Evolutionary conservation across 2,797 vertebrate species (phyloP), one percentile per base, ranked within the genome.

Genomic region (Denticeps clupeoides): DNA sequence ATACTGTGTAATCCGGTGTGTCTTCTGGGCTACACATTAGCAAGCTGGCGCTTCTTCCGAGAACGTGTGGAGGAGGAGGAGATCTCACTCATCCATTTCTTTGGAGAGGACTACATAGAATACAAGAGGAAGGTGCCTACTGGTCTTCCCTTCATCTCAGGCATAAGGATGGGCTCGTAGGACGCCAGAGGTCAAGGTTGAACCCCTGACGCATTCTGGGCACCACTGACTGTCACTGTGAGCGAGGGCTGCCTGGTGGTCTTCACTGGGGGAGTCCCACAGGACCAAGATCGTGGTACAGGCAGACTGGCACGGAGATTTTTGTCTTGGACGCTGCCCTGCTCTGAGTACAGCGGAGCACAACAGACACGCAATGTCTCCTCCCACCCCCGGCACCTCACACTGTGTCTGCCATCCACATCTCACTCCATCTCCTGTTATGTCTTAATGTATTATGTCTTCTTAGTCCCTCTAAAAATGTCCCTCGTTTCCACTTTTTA

Each of bases 41-140:
- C 82, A 0, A 95, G 92, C 70, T 98, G 95, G 95, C 80, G 90
- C 6, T 98, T 98, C 81, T 99, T 99, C 72, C 84, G 91, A 4
- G 93, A 99, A 45, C 83, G 93, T 3, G 87, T 94, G 0, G 95
- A 99, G 56, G 93, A 98, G 59, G 95, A 99, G 67, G 95, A 99
- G 62, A 81, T 92, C 40, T 91, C 85, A 0, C 79, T 99, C 18
- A 91, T 99, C 37, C 89, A 95, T 58, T 99, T 99, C 64, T 99
- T 99, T 0, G 90, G 92, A 0, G 91, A 95, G 50, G 88, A 96
- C 49, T 99, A 99, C 49, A 70, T 97, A 58, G 85, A 84, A 33
- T 99, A 99, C 60, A 99, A 99, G 74, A 87, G 78, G 71, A 83
- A 60, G 67, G 91, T 97, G 53, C 80, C 87, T 5, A 89, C 91